phyloP scores from a whole-genome alignment of 1,140 invertebrate genomes.

The Ceratosolen fusciceps region DNA sequence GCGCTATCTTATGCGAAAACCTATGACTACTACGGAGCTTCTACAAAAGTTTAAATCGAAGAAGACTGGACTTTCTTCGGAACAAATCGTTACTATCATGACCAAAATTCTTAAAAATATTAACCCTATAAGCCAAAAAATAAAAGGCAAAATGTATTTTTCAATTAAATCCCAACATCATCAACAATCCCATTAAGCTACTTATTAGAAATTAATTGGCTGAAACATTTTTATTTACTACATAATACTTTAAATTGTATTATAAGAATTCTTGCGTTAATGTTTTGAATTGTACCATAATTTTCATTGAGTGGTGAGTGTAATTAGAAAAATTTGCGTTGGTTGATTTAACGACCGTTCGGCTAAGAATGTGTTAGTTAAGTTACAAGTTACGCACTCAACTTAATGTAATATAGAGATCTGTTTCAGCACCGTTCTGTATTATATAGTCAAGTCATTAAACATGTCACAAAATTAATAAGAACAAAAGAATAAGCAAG shows the following conservation, averaged over 20 bases:
- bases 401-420: too few species aligned
- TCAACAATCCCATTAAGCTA: constrained; percentile 35
- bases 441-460: too few species aligned
- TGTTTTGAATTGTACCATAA: too few species aligned
- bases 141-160: constrained; percentile 96
- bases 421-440: too few species aligned
- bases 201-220: background rate
- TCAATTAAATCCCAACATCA: constrained; percentile 79
- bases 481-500: too few species aligned
- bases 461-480: too few species aligned
- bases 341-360: too few species aligned
- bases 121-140: constrained; percentile 92
- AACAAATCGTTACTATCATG: constrained; percentile 92
- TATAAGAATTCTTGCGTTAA: background rate
- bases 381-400: too few species aligned
- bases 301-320: too few species aligned
- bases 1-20: constrained; percentile 93
- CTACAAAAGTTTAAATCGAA: constrained; percentile 96
- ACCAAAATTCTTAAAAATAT: constrained; percentile 95
- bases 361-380: too few species aligned
- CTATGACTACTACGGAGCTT: constrained; percentile 95
- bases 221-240: constrained; percentile 7
- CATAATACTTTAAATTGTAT: background rate
- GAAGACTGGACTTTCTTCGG: constrained; percentile 89
- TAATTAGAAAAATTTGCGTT: too few species aligned